Percentiles rank a stretch among this genome's conserved stretches.
phyloP scores from a whole-genome alignment of 2,113 vertebrate species.

The Pipra filicauda region DNA sequence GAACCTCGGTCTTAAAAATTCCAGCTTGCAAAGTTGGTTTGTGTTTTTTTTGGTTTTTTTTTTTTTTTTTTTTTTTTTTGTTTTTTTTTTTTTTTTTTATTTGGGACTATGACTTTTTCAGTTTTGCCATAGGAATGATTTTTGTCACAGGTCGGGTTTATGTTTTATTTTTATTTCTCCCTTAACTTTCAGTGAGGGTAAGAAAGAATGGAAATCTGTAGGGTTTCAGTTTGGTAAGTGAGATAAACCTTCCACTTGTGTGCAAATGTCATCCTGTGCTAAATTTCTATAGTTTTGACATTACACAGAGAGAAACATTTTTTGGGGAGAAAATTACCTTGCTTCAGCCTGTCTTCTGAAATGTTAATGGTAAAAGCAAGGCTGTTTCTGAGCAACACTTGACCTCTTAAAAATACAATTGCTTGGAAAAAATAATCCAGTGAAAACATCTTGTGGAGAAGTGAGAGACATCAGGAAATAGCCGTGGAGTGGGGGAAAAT shows the following conservation, averaged over 20 bases:
- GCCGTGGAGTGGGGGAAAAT: not conserved
- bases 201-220: not conserved
- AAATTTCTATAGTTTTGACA: not conserved
- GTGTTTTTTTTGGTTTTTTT: too few relatives aligned
- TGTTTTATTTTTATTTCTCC: accelerated
- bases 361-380: not conserved
- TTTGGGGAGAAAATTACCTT: not conserved
- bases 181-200: not conserved
- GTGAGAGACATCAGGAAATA: not conserved
- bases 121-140: not conserved
- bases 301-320: not conserved
- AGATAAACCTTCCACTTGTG: not conserved
- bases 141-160: not conserved
- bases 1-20: not conserved
- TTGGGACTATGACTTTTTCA: not conserved
- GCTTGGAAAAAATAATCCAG: not conserved
- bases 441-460: not conserved
- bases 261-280: not conserved
- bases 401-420: not conserved
- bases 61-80: too few relatives aligned
- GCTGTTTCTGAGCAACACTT: not conserved
- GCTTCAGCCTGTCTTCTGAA: not conserved
- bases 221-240: not conserved
- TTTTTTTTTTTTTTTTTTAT: not conserved
- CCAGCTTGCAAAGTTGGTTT: not conserved